Base-by-base conservation (phyloP, 2,797 vertebrate genomes). In the Catostomus latipinnis region DNA sequence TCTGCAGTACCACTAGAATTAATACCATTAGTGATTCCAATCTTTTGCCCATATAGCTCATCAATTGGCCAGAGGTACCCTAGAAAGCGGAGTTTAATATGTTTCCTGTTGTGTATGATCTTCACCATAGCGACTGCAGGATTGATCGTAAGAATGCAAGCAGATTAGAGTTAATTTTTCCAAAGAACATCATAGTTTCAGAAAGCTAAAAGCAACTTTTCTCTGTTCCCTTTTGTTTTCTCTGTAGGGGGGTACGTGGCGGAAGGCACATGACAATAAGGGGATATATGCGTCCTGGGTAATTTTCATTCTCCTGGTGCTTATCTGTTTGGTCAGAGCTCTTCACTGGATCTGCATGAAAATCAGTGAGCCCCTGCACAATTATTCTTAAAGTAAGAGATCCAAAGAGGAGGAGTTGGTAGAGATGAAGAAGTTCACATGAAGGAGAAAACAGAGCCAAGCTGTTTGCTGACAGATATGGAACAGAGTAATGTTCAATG, bases 331-430 rank as follows among this genome's bases (percentile, higher is more conserved):
- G 84, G 87, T 84, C 1, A 90, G 95, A 79, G 92, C 93, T 66
- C 74, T 95, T 48, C 96, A 96, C 87, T 97, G 96, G 96, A 92
- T 91, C 71, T 96, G 96, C 89, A 92, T 97, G 92, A 94, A 93
- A 81, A 96, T 96, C 90, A 97, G 96, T 84, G 91, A 94, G 66
- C 95, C 96, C 14, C 87, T 96, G 69, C 94, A 94, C 88, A 95
- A 93, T 91, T 84, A 94, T 87, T 92, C 94, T 5, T 93, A 91
- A 86, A 3, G 34, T 88, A 74, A 10, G 53, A 78, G 56, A 50
- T 12, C 49, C 14, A 53, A 5, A 0, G 11, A 34, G 22, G 9
- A 50, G 13, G 49, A 12, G 60, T 12, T 3, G 49, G 10, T 34
- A 46, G 45, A 75, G 49, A 45, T 7, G 16, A n/a, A n/a, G 9